Evolutionary conservation across 30 jellyfish, hydroid and myxozoan species (phyloP).

Genomic region (Aurelia aurita complex sp. Pacific): DNA sequence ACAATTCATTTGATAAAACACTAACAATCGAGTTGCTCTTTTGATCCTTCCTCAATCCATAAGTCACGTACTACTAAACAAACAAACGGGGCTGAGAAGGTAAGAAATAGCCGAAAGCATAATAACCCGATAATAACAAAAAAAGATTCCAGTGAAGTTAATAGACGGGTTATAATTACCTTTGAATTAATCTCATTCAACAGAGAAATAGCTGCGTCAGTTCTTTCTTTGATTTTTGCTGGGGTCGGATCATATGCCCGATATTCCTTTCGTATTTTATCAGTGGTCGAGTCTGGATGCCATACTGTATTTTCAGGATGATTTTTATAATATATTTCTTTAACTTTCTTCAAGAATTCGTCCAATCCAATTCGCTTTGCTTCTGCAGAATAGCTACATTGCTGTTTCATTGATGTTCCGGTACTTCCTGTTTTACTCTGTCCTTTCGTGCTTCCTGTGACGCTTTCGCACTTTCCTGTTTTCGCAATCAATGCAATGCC

Average conservation of each 20-base stretch:
- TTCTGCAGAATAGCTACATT: constrained; percentile 73
- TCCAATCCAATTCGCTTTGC: constrained; percentile 84
- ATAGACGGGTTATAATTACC: constrained; percentile 23
- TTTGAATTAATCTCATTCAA: constrained; percentile 66
- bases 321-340: constrained; percentile 37
- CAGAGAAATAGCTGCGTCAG: constrained; percentile 72
- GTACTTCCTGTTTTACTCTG: background rate
- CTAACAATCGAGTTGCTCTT: no score
- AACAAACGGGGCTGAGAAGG: no score
- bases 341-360: constrained; percentile 71
- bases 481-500: constrained; percentile 80
- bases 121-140: no score
- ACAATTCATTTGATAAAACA: no score
- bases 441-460: no score
- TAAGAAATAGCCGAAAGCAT: no score
- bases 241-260: constrained; percentile 88
- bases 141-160: no score
- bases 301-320: constrained; percentile 90
- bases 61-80: no score
- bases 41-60: no score
- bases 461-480: constrained; percentile 36
- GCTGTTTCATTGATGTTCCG: constrained; percentile 19
- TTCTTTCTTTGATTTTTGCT: constrained; percentile 74
- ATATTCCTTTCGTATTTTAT: constrained; percentile 57
- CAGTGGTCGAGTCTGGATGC: constrained; percentile 71